Base-by-base conservation (phyloP, 2,113 vertebrate genomes). In the Cynopterus brachyotis region DNA sequence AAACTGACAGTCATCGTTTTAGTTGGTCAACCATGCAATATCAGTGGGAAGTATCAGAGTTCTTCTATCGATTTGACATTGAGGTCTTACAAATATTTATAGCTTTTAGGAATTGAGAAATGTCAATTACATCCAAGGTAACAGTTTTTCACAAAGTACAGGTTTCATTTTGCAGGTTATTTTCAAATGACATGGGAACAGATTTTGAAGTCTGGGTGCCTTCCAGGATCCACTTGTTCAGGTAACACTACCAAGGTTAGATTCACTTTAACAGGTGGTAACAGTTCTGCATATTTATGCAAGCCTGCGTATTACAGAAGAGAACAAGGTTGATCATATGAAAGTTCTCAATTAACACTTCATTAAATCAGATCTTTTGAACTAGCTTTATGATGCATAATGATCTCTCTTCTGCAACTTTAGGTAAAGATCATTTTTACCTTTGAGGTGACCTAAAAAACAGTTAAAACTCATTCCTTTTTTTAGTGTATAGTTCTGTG, bases 301-400 rank as follows among this genome's bases (percentile, higher is more conserved):
- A 72, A 62, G n/a, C 55, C 50, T 50, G 3, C 12, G 9, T 55
- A n/a, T 59, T 78, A 16, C 60, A 66, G 50, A 89, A 24, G 16
- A 75, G 45, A 92, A 79, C 24, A 73, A 69, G 26, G 24, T 22
- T 83, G 55, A 83, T 84, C 28, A 62, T 82, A 47, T 6, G 24
- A 50, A 64, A 88, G 50, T 64, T 91, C 76, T 96, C 67, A 93
- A 70, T 91, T 94, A 94, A 64, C 28, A 76, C 47, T 42, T 37
- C 40, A 40, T 20, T 50, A 76, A 55, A 42, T 80, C 42, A 85
- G 62, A 73, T 75, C 30, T 72, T 81, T 83, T 86, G 10, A 95
- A 32, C 60, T 72, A 55, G 13, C 35, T 64, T 76, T 57, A 26
- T 79, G 45, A 55, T 67, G 6, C 35, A n/a, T 60, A 75, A 53